These are phyloP conservation scores for Sinocyclocheilus rhinocerous DNA, from an alignment of 2,113 vertebrate species.

Conservation along the genomic window DNA sequence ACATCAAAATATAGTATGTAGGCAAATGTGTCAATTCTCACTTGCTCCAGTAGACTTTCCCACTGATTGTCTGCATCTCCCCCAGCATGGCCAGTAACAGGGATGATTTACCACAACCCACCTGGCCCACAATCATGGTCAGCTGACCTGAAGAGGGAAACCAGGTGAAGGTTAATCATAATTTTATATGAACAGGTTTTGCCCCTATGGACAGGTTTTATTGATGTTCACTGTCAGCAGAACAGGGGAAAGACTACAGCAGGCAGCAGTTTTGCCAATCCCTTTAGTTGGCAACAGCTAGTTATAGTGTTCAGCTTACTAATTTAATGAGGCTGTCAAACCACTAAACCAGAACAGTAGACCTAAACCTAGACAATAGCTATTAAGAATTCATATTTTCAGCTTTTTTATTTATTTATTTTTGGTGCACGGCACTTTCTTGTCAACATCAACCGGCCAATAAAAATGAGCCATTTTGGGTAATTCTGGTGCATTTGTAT, in stretches of 20 bases:
- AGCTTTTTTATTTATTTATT: background rate
- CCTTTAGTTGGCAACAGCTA: background rate
- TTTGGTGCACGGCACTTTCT: background rate
- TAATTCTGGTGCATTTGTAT: background rate
- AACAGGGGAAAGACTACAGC: too few relatives aligned
- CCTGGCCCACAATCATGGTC: conserved; percentile 98
- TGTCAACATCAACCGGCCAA: background rate
- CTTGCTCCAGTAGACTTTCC: conserved; percentile 95
- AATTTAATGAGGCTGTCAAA: background rate
- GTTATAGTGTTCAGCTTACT: background rate
- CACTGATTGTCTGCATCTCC: conserved; percentile 92
- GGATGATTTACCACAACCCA: conserved; percentile 98
- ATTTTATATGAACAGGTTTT: background rate
- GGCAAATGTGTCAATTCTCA: conserved; percentile 66
- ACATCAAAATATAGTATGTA: background rate
- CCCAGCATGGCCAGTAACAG: conserved; percentile 93
- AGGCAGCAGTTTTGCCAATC: background rate
- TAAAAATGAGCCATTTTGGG: background rate
- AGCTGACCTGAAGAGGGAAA: conserved; percentile 83
- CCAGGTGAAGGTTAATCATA: background rate
- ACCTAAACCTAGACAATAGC: background rate
- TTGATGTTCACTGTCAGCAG: background rate
- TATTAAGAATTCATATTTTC: background rate
- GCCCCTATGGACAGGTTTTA: background rate
- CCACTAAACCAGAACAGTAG: background rate